phyloP scores from a whole-genome alignment of 2,888 invertebrate genomes.

The Acanthosepion lycidas region DNA sequence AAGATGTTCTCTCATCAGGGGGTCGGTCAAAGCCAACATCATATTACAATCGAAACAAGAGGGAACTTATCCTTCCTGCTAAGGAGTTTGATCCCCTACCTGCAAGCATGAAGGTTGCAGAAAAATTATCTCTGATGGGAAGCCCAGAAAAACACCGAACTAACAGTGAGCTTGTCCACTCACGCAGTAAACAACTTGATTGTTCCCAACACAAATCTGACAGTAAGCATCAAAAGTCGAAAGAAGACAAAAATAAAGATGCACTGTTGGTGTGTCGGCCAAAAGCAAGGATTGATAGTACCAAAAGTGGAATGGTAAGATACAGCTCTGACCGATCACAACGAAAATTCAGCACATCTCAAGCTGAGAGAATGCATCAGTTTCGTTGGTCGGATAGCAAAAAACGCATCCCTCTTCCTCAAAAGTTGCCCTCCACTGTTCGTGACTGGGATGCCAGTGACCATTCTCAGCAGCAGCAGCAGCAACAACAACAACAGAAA shows the following conservation, averaged over 20 bases:
- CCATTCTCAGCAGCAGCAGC: slow-evolving; percentile 34
- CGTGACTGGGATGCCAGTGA: slow-evolving; percentile 33
- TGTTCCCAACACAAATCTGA: slow-evolving; percentile 23
- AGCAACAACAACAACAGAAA: neutral
- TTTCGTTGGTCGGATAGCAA: slow-evolving; percentile 42
- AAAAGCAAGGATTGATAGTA: slow-evolving; percentile 17
- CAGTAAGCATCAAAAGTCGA: neutral
- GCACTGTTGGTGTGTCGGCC: slow-evolving; percentile 44
- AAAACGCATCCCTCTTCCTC: neutral
- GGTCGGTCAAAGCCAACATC: neutral
- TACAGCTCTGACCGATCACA: slow-evolving; percentile 35
- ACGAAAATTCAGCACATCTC: slow-evolving; percentile 16
- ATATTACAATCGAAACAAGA: slow-evolving; percentile 40
- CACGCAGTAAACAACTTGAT: slow-evolving; percentile 13
- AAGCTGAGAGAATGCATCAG: slow-evolving; percentile 21
- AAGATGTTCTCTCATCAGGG: slow-evolving; percentile 2
- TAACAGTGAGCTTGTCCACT: neutral
- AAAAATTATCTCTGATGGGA: slow-evolving; percentile 37
- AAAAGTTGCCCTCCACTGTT: neutral
- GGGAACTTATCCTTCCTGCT: slow-evolving; percentile 43
- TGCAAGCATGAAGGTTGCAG: slow-evolving; percentile 38
- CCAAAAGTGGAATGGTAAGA: neutral
- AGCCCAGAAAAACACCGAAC: slow-evolving; percentile 25
- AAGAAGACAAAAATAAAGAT: neutral
- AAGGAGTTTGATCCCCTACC: slow-evolving; percentile 6